A percentile compares a stretch with the other conserved stretches of the same genome.
Evolutionary conservation across 1,140 invertebrate genomes (phyloP).

Genomic region (Ctenoplectra terminalis): DNA sequence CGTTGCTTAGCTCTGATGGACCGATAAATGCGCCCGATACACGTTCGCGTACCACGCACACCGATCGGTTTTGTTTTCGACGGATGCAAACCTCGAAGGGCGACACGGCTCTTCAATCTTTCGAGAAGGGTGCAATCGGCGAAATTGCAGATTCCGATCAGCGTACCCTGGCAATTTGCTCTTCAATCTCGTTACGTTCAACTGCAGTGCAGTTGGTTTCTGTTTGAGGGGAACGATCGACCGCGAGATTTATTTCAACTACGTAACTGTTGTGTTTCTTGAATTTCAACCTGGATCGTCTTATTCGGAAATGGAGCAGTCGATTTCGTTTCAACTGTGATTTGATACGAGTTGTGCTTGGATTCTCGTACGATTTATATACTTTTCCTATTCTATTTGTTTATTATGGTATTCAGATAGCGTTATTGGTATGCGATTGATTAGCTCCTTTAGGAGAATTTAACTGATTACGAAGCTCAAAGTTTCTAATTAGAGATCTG

Average conservation of each 20-base stretch:
- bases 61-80: conserved; percentile 43
- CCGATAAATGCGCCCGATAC: conserved; percentile 32
- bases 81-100: conserved; percentile 19
- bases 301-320: no score
- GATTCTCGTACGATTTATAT: no score
- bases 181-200: conserved; percentile 32
- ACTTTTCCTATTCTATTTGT: no score
- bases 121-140: conserved; percentile 37
- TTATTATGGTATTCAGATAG: no score
- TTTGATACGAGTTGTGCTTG: no score
- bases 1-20: conserved; percentile 14
- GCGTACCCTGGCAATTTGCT: conserved; percentile 24
- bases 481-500: no score
- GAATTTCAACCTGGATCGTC: background rate
- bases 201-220: background rate
- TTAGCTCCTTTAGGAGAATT: no score
- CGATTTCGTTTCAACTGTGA: no score
- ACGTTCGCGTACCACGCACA: background rate
- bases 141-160: conserved; percentile 50
- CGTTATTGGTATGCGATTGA: no score
- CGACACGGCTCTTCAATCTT: conserved; percentile 53
- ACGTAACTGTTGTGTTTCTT: no score
- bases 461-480: no score
- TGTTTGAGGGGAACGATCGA: background rate
- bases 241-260: conserved; percentile 15